These are phyloP conservation scores for western clawed frog (Xenopus tropicalis) DNA, from an alignment of 2,113 vertebrate genomes.

Conservation along the genomic window DNA sequence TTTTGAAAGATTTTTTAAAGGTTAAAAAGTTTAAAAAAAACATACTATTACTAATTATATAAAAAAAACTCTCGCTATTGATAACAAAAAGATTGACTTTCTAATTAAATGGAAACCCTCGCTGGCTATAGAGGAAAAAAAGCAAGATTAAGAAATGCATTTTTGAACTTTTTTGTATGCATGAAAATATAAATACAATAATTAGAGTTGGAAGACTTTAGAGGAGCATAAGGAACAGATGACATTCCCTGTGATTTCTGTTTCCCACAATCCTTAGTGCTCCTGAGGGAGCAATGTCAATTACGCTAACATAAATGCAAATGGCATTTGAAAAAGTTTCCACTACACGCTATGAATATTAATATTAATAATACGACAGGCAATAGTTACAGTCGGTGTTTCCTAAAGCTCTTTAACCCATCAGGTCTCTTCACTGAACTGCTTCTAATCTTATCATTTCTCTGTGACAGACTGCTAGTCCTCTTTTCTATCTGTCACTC, in stretches of 20 bases:
- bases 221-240: slow-evolving; percentile 53
- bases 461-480: slow-evolving; percentile 45
- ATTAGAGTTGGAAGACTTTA: slow-evolving; percentile 46
- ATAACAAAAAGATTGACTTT: too few species aligned
- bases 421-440: slow-evolving; percentile 44
- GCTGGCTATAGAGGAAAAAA: slow-evolving; percentile 5
- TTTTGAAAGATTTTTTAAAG: too few species aligned
- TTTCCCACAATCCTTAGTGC: slow-evolving; percentile 53
- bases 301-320: slow-evolving; percentile 61
- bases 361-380: slow-evolving; percentile 52
- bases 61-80: too few species aligned
- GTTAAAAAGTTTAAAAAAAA: too few species aligned
- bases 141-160: slow-evolving; percentile 16
- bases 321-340: slow-evolving; percentile 64
- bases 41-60: too few species aligned
- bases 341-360: slow-evolving; percentile 53
- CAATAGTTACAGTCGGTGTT: slow-evolving; percentile 18
- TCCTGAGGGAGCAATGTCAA: slow-evolving; percentile 62
- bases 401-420: slow-evolving; percentile 50
- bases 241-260: slow-evolving; percentile 54
- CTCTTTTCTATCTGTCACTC: slow-evolving; percentile 52
- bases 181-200: slow-evolving; percentile 50
- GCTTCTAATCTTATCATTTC: slow-evolving; percentile 45
- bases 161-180: slow-evolving; percentile 34
- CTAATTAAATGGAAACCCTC: too few species aligned